These are phyloP conservation scores for Ispidina lecontei DNA, from an alignment of 2,797 vertebrate species.

Conservation along the genomic window DNA sequence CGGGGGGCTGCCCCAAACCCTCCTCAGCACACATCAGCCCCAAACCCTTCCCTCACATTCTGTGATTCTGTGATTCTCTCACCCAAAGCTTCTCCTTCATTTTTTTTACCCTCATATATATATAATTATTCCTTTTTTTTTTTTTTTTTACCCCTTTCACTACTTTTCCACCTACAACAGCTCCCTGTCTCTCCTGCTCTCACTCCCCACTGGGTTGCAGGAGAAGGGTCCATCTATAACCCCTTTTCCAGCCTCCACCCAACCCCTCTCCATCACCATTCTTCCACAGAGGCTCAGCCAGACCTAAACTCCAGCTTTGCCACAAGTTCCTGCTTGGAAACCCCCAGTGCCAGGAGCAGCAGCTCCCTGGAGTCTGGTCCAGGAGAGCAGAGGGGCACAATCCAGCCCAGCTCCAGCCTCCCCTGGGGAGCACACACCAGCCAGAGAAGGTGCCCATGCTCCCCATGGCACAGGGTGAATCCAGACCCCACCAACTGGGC, in stretches of 20 bases:
- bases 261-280: background rate
- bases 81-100: background rate
- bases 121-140: background rate
- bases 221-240: background rate
- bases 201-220: background rate
- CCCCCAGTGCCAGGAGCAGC: background rate
- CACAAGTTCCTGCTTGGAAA: rapidly evolving
- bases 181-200: background rate
- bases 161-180: background rate
- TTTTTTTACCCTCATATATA: no score
- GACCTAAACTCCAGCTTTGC: background rate
- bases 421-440: background rate
- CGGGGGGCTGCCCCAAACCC: background rate
- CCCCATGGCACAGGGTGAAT: rapidly evolving
- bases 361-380: background rate
- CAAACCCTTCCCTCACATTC: background rate
- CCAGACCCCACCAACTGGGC: rapidly evolving
- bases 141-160: no score
- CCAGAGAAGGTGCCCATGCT: rapidly evolving
- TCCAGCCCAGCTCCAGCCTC: background rate
- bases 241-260: background rate
- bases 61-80: no score
- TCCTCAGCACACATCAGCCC: background rate
- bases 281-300: background rate
- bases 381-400: rapidly evolving